Evolutionary conservation across 2,888 invertebrate genomes (phyloP), one percentile per base, ranked within the genome.

Genomic region (Caenorhabditis japonica): DNA sequence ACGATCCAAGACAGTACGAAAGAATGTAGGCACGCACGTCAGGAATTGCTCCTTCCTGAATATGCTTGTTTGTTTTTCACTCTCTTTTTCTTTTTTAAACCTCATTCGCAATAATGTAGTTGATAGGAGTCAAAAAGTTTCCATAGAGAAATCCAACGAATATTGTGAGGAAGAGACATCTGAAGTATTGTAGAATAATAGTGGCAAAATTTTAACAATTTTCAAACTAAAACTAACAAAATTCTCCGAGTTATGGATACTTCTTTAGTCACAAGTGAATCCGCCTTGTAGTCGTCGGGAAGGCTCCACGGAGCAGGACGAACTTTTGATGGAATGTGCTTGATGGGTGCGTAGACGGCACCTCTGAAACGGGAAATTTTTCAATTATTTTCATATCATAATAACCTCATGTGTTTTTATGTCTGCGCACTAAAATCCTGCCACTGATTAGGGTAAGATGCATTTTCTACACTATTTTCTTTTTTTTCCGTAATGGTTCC

Each of bases 1-100:
- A 87, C 43, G 89, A 88, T 15, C 90, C 90, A 69, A 86, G 82
- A 77, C 87, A 89, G 69, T 89, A 88, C 17, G 89, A 86, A 81
- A 90, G 89, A 13, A 89, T 89, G 81, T 90, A 90, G 76, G 78
- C 69, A 21, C 83, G 75, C 52, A 81, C 83, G 27, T 77, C 76
- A 34, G 72, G 79, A 3, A 79, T 58, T 4, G 83, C 64, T 36
- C 69, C 75, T 13, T 62, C 59, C 47, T 69, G 52, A 30, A 51
- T 21, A n/a, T n/a, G n/a, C n/a, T 30, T 23, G 25, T 49, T 8
- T 46, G 7, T 46, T 46, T 30, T 4, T 21, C 10, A 7, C 33
- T 19, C 19, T 5, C 0, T 19, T n/a, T 12, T n/a, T 10, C 4
- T 38, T 21, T 3, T 2, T 4, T 2, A 13, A 21, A 59, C 61